Base-by-base conservation (phyloP, 2,113 vertebrate genomes). In the Chlorocebus sabaeus region DNA sequence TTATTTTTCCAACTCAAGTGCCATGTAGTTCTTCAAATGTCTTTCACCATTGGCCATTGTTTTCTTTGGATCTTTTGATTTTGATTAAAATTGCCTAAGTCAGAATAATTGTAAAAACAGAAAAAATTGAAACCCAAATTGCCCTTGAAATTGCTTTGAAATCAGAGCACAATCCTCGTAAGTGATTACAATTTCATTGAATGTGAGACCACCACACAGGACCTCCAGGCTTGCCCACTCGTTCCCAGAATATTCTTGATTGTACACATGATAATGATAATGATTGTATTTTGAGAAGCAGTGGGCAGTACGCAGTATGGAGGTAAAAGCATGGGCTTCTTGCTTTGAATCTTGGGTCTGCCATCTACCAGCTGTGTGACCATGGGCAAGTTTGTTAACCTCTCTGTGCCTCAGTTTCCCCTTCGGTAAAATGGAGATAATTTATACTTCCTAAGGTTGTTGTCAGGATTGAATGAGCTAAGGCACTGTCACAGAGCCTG, bases 1-100 rank as follows among this genome's bases (percentile, higher is more conserved):
- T 99, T 99, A 99, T 98, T 99, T 99, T 99, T 99, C 99, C 99
- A 99, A 98, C 98, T 96, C 82, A 97, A 98, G 94, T 97, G 79
- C 99, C 99, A 98, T 99, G 99, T 99, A 98, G 98, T 98, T 98
- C 98, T 99, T 99, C 98, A 99, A 99, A 99, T 98, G 92, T 97
- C 96, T 97, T 98, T 98, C 98, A 98, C 97, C 98, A 98, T 98
- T 98, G 83, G 97, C 97, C 98, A 99, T 99, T 99, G 99, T 99
- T 99, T 99, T 99, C 98, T 98, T 99, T 98, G 97, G 98, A 96
- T 86, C 98, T 98, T 99, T 99, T 97, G 96, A 92, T 96, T 95
- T 95, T 99, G 98, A 99, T 99, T 98, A 98, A 98, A 98, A 98
- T 98, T 95, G 98, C 98, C 98, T 97, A 98, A 98, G 98, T 97